Base-by-base conservation (phyloP, 2,797 vertebrate genomes). In the Synaphobranchus kaupii region DNA sequence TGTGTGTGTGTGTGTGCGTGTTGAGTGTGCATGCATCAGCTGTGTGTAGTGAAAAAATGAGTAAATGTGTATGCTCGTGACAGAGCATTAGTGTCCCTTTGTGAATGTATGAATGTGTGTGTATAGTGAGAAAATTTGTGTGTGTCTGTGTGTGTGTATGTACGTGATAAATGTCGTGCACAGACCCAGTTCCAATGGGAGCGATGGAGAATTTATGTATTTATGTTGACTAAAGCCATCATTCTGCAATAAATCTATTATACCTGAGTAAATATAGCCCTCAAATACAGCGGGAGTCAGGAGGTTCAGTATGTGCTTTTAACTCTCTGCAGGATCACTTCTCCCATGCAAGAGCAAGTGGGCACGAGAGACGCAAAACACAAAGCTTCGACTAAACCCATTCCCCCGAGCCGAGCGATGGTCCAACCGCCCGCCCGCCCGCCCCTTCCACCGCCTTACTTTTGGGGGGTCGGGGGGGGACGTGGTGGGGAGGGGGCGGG, bases 61-160 rank as follows among this genome's bases (percentile, higher is more conserved):
- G 2, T 71, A 39, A 31, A 22, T 86, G 10, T 63, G 73, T 22
- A 25, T 50, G 39, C 50, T 52, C 5, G 50, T 10, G 10, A 52
- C 6, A 52, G 50, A 2, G 50, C 10, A 52, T 52, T 52, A 4
- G 10, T 52, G 50, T 52, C 50, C 10, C 6, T 52, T 6, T 52
- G 50, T 52, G 83, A 34, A 12, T 66, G 76, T n/a, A 1, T 84
- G 86, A 48, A 47, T 90, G 88, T 91, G 88, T 76, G 81, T 84
- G 76, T 83, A 63, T 0, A 28, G 34, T 15, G 66, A 39, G 34
- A 22, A 34, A 39, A 22, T 80, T 63, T 8, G 3, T 73, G 66
- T 54, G 28, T 86, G 13, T 66, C 56, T 25, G 44, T 56, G 28
- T 56, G 58, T 28, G n/a, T 84, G 86, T 71, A 81, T 39, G 48